phyloP scores from a whole-genome alignment of 2,888 invertebrate genomes.

The Escarpia spicata region DNA sequence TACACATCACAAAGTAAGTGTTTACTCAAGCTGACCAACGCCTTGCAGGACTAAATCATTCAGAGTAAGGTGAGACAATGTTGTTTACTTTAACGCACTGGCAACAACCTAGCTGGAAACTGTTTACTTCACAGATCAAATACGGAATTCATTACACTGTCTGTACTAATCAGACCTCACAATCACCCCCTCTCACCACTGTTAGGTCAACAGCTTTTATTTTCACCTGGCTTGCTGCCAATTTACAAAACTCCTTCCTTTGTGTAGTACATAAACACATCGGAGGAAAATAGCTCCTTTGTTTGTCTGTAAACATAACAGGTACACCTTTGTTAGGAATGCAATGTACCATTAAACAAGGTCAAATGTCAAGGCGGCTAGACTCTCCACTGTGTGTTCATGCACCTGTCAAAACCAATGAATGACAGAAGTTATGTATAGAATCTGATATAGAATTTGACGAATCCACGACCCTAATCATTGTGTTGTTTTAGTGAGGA shows the following conservation, averaged over 20 bases:
- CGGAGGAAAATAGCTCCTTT: background rate
- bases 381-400: too few species aligned
- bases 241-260: background rate
- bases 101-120: background rate
- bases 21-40: background rate
- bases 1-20: background rate
- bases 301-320: background rate
- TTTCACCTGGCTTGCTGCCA: background rate
- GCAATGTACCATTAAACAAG: background rate
- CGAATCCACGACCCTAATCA: background rate
- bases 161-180: too few species aligned
- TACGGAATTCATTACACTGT: background rate
- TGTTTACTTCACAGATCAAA: background rate
- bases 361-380: background rate
- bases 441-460: background rate
- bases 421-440: constrained; percentile 6
- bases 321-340: background rate
- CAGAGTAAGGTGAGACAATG: background rate
- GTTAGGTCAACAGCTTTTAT: background rate
- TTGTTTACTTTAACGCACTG: background rate
- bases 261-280: background rate
- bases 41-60: too few species aligned
- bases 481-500: background rate
- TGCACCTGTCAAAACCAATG: background rate
- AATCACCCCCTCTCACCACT: too few species aligned